Percentiles rank a stretch among this genome's conserved stretches.
Conservation (phyloP, 2,888 invertebrate genomes). For the Archaeoteleia sp. region DNA sequence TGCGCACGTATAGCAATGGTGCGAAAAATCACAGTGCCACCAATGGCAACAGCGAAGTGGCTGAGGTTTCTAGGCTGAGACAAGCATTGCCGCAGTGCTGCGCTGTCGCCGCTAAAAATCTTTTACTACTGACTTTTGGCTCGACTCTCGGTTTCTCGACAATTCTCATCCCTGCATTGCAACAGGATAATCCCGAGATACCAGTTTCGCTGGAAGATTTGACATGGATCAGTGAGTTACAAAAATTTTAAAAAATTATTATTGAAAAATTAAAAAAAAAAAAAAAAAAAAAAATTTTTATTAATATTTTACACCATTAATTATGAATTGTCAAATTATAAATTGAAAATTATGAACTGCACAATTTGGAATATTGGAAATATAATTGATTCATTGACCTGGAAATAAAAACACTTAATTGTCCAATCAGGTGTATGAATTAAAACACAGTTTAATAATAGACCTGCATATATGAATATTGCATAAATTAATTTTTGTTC, state of each 20-base stretch:
- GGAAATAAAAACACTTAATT: too few relatives aligned
- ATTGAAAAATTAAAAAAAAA: too few relatives aligned
- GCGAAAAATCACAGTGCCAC: slow-evolving; percentile 31
- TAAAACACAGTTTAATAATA: too few relatives aligned
- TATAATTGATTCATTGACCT: too few relatives aligned
- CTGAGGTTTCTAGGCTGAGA: slow-evolving; percentile 62
- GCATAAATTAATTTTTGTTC: too few relatives aligned
- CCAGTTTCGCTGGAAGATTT: slow-evolving; percentile 65
- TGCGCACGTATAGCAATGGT: slow-evolving; percentile 47
- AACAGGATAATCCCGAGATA: slow-evolving; percentile 71
- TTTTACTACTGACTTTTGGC: slow-evolving; percentile 85
- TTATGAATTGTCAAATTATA: too few relatives aligned
- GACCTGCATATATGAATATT: too few relatives aligned
- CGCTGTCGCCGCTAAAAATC: slow-evolving; percentile 88
- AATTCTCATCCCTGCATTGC: slow-evolving; percentile 85
- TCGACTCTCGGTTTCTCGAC: slow-evolving; percentile 89
- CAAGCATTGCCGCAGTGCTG: slow-evolving; percentile 82
- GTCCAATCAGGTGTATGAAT: too few relatives aligned
- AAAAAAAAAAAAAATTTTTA: too few relatives aligned
- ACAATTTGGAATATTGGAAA: too few relatives aligned
- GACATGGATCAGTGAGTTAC: slow-evolving; percentile 70
- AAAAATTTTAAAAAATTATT: background rate
- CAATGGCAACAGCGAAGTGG: slow-evolving; percentile 56
- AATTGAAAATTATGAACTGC: too few relatives aligned
- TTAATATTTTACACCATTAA: too few relatives aligned